Evolutionary conservation across 2,113 vertebrate species (phyloP), one percentile per base, ranked within the genome.

Genomic region (Ellobius talpinus): DNA sequence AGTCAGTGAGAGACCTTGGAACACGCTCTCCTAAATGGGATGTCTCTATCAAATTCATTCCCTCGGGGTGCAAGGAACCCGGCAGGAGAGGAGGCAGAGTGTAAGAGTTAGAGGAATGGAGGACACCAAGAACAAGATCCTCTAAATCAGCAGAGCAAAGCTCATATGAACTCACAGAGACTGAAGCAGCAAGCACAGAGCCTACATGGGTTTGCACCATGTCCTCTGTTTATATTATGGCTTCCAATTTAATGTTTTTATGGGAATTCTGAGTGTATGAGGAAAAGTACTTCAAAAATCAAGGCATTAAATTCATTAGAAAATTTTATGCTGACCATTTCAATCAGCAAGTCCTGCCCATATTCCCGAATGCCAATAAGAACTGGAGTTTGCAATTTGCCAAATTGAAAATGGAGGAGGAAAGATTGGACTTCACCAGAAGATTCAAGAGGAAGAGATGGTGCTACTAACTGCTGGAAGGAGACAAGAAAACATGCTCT

Each of bases 381-480:
- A 99, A 98, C 3, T 89, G 99, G 97, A 99, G 99, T 97, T 99
- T 99, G 95, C 94, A 98, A 36, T 98, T 99, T 88, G 98, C 98
- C 82, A 99, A 99, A 66, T 96, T 99, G 77, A 97, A 99, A 88
- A 96, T 97, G 52, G 98, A 97, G 81, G 95, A 98, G 23, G 97
- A 98, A 93, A 98, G 98, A 85, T 94, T 97, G 1, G 97, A 98
- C 86, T 98, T 99, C 65, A 96, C 98, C 81, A 97, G 91, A 97
- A 97, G 36, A 98, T 98, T 94, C 96, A 97, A 79, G 97, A 98
- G n/a, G 99, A 99, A 93, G 99, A 99, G 95, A 96, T 99, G 96
- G 97, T 99, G 72, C 97, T 99, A 45, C 87, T 99, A 33, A 98
- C 99, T 55, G 99, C 99, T 1, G 99, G 99, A 39, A 98, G 99